Evolutionary conservation across 2,888 invertebrate species (phyloP).

Genomic region (Eumacrocentrus americanus): DNA sequence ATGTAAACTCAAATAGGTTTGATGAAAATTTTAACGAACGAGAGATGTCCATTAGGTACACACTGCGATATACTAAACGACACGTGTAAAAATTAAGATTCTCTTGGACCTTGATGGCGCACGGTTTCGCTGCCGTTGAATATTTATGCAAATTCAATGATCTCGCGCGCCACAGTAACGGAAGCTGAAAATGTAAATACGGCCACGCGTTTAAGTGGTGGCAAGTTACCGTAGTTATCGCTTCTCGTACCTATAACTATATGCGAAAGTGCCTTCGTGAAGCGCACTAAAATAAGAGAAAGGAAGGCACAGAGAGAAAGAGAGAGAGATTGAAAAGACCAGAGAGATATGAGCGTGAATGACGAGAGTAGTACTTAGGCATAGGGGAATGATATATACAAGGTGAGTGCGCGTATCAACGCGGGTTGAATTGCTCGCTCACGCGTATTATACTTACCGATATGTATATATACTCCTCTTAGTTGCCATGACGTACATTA

Average conservation of each 20-base stretch:
- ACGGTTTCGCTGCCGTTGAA: conserved; percentile 31
- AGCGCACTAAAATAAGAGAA: neutral
- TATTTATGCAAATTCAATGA: conserved; percentile 52
- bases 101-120: conserved; percentile 14
- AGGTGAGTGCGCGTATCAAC: neutral
- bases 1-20: neutral
- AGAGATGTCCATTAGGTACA: conserved; percentile 49
- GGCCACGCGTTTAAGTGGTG: conserved; percentile 49
- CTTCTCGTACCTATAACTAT: conserved; percentile 33
- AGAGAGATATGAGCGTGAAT: neutral
- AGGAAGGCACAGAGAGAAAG: neutral
- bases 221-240: conserved; percentile 42
- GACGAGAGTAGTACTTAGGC: neutral
- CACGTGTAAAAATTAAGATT: conserved; percentile 53
- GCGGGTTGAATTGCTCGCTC: neutral
- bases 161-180: conserved; percentile 46
- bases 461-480: neutral
- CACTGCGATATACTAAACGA: conserved; percentile 46
- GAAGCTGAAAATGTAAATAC: conserved; percentile 57
- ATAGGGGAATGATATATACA: neutral
- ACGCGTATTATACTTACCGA: neutral
- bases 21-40: conserved; percentile 38
- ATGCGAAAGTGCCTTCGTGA: neutral
- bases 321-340: no score
- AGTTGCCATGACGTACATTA: neutral